Conservation (phyloP, 2,888 invertebrate genomes). For the Rotaria socialis region DNA sequence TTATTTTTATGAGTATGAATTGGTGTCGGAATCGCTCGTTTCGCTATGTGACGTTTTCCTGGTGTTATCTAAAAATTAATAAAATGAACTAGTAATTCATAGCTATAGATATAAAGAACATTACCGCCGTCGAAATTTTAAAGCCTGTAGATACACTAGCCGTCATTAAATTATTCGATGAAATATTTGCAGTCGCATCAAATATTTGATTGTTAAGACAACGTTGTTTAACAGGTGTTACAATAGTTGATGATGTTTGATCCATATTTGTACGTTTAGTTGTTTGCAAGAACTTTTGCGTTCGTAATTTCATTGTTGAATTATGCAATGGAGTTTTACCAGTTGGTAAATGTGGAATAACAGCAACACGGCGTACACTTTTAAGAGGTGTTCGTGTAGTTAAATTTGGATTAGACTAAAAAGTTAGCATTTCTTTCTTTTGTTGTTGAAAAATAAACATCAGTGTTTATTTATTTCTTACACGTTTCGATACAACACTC, state of each 20-base stretch:
- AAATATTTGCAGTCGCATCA: not conserved
- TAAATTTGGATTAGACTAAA: not conserved
- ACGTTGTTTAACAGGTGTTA: slow-evolving; percentile 11
- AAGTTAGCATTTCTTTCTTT: not conserved
- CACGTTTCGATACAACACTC: slow-evolving; percentile 1
- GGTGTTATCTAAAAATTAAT: not conserved
- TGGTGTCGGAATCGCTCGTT: not conserved
- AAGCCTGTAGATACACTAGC: not conserved
- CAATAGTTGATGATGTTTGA: not conserved
- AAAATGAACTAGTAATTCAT: not conserved
- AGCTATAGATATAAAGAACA: too few species aligned
- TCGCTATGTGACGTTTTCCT: not conserved
- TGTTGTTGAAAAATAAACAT: too few species aligned
- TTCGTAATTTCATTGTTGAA: slow-evolving; percentile 3
- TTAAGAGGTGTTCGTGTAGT: not conserved
- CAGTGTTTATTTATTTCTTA: not conserved
- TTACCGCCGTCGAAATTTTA: not conserved
- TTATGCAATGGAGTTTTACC: not conserved
- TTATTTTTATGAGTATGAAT: not conserved
- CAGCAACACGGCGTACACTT: not conserved
- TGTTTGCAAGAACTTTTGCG: not conserved
- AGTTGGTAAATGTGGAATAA: not conserved
- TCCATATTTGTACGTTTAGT: not conserved
- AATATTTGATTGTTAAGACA: not conserved
- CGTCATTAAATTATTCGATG: not conserved